Evolutionary conservation across 2,888 invertebrate genomes (phyloP), one percentile per base, ranked within the genome.

Genomic region (Clivina fossor): DNA sequence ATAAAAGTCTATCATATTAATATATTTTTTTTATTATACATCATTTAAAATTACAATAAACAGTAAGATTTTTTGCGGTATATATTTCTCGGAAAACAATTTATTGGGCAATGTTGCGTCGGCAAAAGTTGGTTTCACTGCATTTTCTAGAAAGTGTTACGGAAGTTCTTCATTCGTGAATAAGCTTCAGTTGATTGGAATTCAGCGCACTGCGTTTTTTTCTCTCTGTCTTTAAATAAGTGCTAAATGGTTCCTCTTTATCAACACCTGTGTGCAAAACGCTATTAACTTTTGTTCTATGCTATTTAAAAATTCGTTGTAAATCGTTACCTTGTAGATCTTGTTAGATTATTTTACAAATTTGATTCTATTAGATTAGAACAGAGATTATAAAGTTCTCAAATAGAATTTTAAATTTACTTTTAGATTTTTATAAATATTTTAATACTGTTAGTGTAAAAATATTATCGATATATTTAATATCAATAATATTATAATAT

Each of bases 141-240:
- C 33, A 47, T 16, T 8, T 3, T 28, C 16, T 47, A 47, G 47
- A 47, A 47, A 47, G 47, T 47, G 22, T 18, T 47, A 47, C 47
- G 47, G 47, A 47, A 47, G 47, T 47, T 47, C 47, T 47, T 32
- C 20, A 8, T 15, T 47, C 47, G 47, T 47, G 47, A 47, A 47
- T 47, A 32, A 47, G 35, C 35, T 20, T 13, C 19, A 13, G 22
- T 28, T 24, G 20, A 43, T 43, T 43, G 15, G 43, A 43, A 43
- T 43, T 43, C 43, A 26, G 15, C 24, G 43, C 40, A 24, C 16
- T n/a, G n/a, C n/a, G n/a, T n/a, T n/a, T n/a, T n/a, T n/a, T n/a
- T n/a, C n/a, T n/a, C n/a, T 30, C 30, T 30, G 30, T 30, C 9
- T 8, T n/a, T n/a, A n/a, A n/a, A n/a, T 30, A 9, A 30, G 30